Base-by-base conservation (phyloP, 2,888 invertebrate species). In the Melitaea athalia region DNA sequence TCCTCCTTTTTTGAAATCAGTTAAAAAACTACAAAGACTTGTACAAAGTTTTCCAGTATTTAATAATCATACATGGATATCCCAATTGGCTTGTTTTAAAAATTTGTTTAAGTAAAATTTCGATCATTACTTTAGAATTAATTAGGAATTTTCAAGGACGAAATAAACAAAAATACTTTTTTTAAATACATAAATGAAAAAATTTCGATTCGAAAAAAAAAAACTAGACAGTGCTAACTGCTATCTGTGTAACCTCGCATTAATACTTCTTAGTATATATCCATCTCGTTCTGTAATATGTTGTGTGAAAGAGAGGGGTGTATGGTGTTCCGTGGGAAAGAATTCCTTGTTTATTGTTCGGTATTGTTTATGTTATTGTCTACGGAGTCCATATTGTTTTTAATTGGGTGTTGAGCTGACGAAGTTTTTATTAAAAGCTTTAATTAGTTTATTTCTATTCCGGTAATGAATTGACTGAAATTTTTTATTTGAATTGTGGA, bases 251-350 rank as follows among this genome's bases (percentile, higher is more conserved):
- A 43, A 12, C 50, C 17, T 14, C 2, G 7, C 24, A 55, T 55
- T 55, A 14, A 55, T 33, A 45, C 53, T 65, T 66, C 66, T 24
- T 60, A 50, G 53, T 63, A 64, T 49, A 50, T 47, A 42, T 59
- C 63, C 43, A 60, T 68, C 63, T 59, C 57, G 59, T 38, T 73
- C 59, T 61, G 45, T 49, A 42, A 63, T 38, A 61, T 53, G 64
- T 67, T 6, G 75, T 74, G 71, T 60, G 76, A 81, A 63, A 74
- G 79, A 73, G 83, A 81, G 4, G 68, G 64, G 42, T 24, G n/a
- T 47, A 43, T 33, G 33, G 47, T 53, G 68, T 63, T 55, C 71
- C 83, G 85, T 85, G 85, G 81, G 84, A 85, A 78, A 70, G 76
- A 78, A 77, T 75, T 76, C 59, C 15, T 63, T 74, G 72, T 78